A percentile compares a stretch with the other conserved stretches of the same genome.
Evolutionary conservation across 1,140 invertebrate species (phyloP).

Genomic region (Cotesia typhae): DNA sequence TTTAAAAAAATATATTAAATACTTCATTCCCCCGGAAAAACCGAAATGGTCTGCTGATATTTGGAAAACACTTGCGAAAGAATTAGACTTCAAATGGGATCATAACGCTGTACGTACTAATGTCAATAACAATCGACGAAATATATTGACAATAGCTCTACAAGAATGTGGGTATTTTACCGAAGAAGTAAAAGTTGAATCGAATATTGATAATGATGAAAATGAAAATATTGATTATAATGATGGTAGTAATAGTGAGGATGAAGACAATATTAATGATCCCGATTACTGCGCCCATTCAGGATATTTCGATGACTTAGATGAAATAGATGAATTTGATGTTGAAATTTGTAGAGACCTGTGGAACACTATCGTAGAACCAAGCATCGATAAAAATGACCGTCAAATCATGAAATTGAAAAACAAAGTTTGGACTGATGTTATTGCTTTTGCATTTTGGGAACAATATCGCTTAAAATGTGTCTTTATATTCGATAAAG

Average conservation of each 20-base stretch:
- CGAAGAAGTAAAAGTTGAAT: not conserved
- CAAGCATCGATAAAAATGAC: not conserved
- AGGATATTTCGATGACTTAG: not conserved
- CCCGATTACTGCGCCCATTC: not conserved
- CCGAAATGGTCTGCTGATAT: conserved; percentile 1
- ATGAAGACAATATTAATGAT: not conserved
- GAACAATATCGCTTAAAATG: conserved; percentile 14
- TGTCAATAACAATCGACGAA: not conserved
- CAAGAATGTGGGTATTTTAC: not conserved
- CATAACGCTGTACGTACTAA: not conserved
- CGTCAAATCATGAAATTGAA: not conserved
- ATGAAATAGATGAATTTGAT: conserved; percentile 1
- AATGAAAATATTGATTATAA: not conserved
- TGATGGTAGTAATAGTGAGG: not conserved
- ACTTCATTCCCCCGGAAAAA: not conserved
- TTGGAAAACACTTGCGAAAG: not conserved
- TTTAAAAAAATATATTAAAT: conserved; percentile 11
- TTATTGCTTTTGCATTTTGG: conserved; percentile 7
- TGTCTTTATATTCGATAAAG: conserved; percentile 1
- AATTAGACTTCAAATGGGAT: conserved; percentile 1
- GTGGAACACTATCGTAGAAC: not conserved
- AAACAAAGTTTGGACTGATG: not conserved
- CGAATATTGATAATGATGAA: not conserved
- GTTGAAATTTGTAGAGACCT: not conserved
- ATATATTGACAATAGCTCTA: not conserved